These are phyloP conservation scores for Monoplex corrugatus DNA, from an alignment of 2,888 invertebrate species.

Conservation along the genomic window DNA sequence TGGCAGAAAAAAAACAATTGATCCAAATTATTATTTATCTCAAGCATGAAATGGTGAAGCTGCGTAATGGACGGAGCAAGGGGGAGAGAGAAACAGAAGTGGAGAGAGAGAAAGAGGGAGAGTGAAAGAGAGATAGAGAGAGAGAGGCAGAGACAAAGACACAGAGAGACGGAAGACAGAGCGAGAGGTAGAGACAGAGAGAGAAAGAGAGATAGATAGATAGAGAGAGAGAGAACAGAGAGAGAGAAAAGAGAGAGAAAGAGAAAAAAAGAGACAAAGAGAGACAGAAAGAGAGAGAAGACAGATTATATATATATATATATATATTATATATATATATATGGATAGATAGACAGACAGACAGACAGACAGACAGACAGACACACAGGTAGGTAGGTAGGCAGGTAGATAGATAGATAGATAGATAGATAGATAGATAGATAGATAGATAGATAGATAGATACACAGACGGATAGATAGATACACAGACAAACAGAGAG, in stretches of 20 bases:
- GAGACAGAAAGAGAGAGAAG: neutral
- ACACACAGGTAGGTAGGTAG: neutral
- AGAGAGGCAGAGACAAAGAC: slow-evolving; percentile 32
- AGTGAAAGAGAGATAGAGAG: neutral
- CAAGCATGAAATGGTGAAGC: neutral
- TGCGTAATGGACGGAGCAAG: neutral
- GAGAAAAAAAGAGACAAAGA: neutral
- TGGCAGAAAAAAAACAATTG: too few species aligned
- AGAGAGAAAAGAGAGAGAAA: neutral
- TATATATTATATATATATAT: neutral
- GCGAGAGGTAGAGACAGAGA: neutral
- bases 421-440: too few species aligned
- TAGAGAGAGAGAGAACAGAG: neutral
- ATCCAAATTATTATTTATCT: too few species aligned
- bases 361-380: neutral
- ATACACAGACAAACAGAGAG: too few species aligned
- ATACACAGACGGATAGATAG: neutral
- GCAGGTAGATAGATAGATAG: neutral
- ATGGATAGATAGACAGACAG: neutral
- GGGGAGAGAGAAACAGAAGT: neutral
- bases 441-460: slow-evolving; percentile 1
- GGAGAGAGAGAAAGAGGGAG: slow-evolving; percentile 20
- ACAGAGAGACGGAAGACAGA: slow-evolving; percentile 22
- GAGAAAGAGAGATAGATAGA: neutral
- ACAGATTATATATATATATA: neutral